Evolutionary conservation across 2,797 vertebrate species (phyloP), one percentile per base, ranked within the genome.

Genomic region (Pristis pectinata): DNA sequence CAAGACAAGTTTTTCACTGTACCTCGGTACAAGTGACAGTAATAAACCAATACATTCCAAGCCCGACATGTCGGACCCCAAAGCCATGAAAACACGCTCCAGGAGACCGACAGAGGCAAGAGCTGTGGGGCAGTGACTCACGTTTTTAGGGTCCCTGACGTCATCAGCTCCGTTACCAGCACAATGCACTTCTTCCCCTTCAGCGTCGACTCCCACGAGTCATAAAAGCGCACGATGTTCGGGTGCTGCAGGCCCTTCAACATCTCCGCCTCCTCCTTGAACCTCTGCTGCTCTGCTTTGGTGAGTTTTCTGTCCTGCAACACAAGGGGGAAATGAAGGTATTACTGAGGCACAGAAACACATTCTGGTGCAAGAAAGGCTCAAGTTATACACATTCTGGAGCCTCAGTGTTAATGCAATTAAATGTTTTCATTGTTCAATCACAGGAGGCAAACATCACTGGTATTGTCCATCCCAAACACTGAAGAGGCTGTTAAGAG

Each of bases 261-360:
- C 99, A 99, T 99, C 96, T 99, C 99, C 0, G 99, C 99, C 96
- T 99, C 99, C 96, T 99, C 99, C 96, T 98, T 99, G 96, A 99
- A 99, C 44, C 98, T 97, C 72, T 99, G 99, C 95, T 99, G 98
- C 95, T 99, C 99, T 0, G 96, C 97, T 96, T 99, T 99, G 95
- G 98, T 99, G 96, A 99, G 96, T 95, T 99, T 99, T 53, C 98
- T 97, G 96, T 99, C 99, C 99, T 99, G 96, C 95, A 96, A 95
- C 3, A 61, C n/a, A 9, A 89, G 11, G 27, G 30, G 27, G 3
- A 30, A 22, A 53, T 8, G 64, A 72, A 37, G 44, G 37, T 30
- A 94, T 95, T 96, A 96, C 95, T 96, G 95, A 95, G 96, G 95
- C 87, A 61, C 95, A 96, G 95, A 95, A 96, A 97, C n/a, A n/a